Conservation (phyloP, 2,888 invertebrate genomes). For the Cryptophagus acutangulus region DNA sequence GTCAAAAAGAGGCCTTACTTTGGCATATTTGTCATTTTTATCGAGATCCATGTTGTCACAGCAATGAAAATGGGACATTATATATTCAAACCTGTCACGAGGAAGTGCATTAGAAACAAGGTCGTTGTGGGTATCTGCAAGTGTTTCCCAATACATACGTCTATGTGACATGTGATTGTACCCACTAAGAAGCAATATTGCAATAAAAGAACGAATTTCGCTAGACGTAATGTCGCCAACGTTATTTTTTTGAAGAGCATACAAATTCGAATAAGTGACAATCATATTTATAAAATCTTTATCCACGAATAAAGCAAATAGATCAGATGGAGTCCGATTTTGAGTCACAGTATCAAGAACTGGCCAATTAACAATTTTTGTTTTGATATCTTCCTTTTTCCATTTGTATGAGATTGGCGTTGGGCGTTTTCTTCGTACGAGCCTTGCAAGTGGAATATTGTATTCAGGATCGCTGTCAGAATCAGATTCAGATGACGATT, state of each 20-base stretch:
- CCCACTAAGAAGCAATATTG: conserved; percentile 11
- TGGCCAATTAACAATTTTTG: background rate
- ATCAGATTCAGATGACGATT: too few relatives aligned
- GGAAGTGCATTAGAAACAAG: conserved; percentile 22
- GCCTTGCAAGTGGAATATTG: background rate
- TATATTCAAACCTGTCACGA: conserved; percentile 31
- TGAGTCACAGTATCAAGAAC: background rate
- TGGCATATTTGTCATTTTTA: conserved; percentile 27
- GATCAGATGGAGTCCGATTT: background rate
- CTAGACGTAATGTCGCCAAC: background rate
- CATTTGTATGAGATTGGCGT: too few relatives aligned
- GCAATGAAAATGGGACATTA: conserved; percentile 30
- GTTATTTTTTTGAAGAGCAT: conserved; percentile 11
- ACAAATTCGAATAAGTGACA: too few relatives aligned
- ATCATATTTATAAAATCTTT: background rate
- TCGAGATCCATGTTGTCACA: conserved; percentile 30
- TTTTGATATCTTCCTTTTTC: background rate
- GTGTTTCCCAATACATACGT: conserved; percentile 18
- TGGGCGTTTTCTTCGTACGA: background rate
- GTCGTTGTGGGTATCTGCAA: conserved; percentile 15
- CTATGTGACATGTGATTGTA: conserved; percentile 10
- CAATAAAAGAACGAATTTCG: conserved; percentile 14
- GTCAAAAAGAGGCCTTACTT: conserved; percentile 30
- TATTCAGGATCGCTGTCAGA: background rate
- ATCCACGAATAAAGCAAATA: background rate